Conservation (phyloP, 2,113 vertebrate genomes). For the Sterrhoptilus dennistouni region DNA sequence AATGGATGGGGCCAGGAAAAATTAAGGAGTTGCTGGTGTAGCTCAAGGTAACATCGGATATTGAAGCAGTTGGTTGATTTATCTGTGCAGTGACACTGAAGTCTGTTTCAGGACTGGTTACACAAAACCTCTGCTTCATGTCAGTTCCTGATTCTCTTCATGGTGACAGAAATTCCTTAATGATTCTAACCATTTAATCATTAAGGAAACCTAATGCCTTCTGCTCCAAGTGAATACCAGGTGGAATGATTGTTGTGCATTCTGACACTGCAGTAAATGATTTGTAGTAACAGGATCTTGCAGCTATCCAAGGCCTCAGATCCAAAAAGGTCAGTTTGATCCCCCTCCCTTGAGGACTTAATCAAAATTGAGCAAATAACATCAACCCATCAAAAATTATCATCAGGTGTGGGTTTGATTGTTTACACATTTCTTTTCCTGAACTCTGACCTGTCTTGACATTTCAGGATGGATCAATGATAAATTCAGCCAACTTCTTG, state of each 20-base stretch:
- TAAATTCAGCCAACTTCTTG: not conserved
- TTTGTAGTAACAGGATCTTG: not conserved
- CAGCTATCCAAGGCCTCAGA: not conserved
- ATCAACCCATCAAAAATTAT: not conserved
- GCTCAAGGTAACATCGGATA: not conserved
- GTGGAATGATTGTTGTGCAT: rapidly evolving
- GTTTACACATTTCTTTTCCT: not conserved
- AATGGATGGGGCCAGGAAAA: not conserved
- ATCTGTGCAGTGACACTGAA: not conserved
- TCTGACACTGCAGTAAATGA: not conserved
- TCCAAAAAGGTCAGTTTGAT: not conserved
- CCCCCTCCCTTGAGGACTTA: not conserved
- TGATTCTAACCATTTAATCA: too few species aligned
- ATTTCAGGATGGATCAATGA: not conserved
- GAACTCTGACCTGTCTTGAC: not conserved
- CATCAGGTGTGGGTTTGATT: not conserved
- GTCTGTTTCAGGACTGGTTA: not conserved
- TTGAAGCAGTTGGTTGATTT: not conserved
- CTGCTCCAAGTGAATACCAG: not conserved
- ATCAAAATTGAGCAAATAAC: not conserved
- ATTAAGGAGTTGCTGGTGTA: not conserved
- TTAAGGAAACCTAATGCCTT: not conserved
- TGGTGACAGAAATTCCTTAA: not conserved
- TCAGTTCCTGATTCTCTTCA: not conserved
- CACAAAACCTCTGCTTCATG: not conserved